Evolutionary conservation across 2,888 invertebrate genomes (phyloP), one percentile per base, ranked within the genome.

Genomic region (Ectobius pallidus): DNA sequence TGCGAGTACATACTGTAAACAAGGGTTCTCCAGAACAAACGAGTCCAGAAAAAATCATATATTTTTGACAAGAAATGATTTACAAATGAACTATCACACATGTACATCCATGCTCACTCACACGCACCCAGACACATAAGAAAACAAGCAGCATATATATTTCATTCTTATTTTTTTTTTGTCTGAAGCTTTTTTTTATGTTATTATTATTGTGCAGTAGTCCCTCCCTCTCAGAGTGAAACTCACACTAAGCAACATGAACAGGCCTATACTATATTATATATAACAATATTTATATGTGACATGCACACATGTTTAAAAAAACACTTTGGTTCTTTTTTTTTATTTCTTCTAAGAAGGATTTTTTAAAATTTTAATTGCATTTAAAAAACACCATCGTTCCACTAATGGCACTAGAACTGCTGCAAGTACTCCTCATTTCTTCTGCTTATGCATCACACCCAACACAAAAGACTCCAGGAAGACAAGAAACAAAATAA

Each of bases 201-300:
- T 74, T 71, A 71, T 61, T 63, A 42, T 65, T 69, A 30, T 71
- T 71, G 62, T 62, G 62, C 63, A 62, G 32, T 62, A 32, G 49
- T 49, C 46, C 42, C 46, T 63, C 46, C 34, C 34, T 39, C 49
- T 63, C 46, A 62, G 46, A 71, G 44, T 70, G 70, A 63, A 20
- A 27, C 73, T 69, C 73, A 76, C 73, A 75, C 72, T 73, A 75
- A 58, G 78, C 81, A 80, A 81, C 81, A 82, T 81, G 80, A 78
- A 82, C 80, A 81, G 65, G 72, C 72, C 75, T 75, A 75, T 70
- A 72, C 73, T 74, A 75, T 42, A 44, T 34, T 69, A 73, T 85
- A 85, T 85, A 84, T 86, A 86, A 86, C 85, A 85, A 85, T 86
- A 86, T 86, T 85, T 85, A 85, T 84, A 84, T 81, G 80, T 83